phyloP scores from a whole-genome alignment of 2,113 vertebrate species.

The Collichthys lucidus region DNA sequence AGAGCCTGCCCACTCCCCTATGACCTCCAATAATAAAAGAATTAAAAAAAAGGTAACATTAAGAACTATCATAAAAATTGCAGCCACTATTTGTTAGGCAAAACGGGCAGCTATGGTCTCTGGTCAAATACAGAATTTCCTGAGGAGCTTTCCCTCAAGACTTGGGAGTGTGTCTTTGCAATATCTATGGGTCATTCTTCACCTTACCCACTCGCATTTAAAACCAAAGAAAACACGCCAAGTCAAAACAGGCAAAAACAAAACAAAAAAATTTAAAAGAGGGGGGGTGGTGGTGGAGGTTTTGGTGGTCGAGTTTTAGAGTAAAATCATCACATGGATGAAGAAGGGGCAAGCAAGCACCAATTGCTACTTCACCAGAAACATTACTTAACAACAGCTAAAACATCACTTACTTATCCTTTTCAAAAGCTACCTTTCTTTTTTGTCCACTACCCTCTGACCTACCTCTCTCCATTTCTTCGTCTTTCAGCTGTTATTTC shows the following conservation, averaged over 20 bases:
- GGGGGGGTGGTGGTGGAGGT: slow-evolving; percentile 4
- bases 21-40: slow-evolving; percentile 68
- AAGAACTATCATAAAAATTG: slow-evolving; percentile 78
- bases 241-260: slow-evolving; percentile 30
- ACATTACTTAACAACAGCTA: slow-evolving; percentile 67
- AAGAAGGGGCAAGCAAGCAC: slow-evolving; percentile 53
- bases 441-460: slow-evolving; percentile 19
- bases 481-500: slow-evolving; percentile 43
- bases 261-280: too few species aligned
- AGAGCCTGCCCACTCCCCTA: slow-evolving; percentile 41
- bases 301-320: slow-evolving; percentile 43
- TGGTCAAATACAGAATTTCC: slow-evolving; percentile 74
- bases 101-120: slow-evolving; percentile 66
- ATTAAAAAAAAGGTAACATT: slow-evolving; percentile 64
- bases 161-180: slow-evolving; percentile 66
- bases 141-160: slow-evolving; percentile 70
- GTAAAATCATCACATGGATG: slow-evolving; percentile 57
- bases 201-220: slow-evolving; percentile 44
- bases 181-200: slow-evolving; percentile 58
- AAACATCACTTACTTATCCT: slow-evolving; percentile 70
- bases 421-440: slow-evolving; percentile 46
- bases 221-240: slow-evolving; percentile 26
- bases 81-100: slow-evolving; percentile 68
- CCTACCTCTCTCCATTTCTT: slow-evolving; percentile 35
- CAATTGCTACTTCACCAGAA: slow-evolving; percentile 56